These are phyloP conservation scores for Cremastobaeus sp. DNA, from an alignment of 2,888 invertebrate genomes.

Conservation along the genomic window DNA sequence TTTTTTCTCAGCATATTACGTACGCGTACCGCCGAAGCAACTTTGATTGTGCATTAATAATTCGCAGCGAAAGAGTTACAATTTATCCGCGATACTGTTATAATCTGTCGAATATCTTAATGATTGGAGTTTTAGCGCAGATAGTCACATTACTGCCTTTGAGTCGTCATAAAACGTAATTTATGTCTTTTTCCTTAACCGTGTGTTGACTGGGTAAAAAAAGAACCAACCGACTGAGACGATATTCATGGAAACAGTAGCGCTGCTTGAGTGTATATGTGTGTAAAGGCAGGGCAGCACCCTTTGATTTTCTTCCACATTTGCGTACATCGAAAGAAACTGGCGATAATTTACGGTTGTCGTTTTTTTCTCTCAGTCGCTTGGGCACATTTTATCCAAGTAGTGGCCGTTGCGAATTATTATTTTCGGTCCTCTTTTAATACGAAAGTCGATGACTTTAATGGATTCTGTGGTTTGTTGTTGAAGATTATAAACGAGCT, in stretches of 20 bases:
- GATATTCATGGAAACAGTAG: slow-evolving; percentile 51
- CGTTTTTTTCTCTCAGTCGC: slow-evolving; percentile 12
- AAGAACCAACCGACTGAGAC: slow-evolving; percentile 36
- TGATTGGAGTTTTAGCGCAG: slow-evolving; percentile 9
- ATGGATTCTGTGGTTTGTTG: slow-evolving; percentile 7
- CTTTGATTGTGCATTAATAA: slow-evolving; percentile 38
- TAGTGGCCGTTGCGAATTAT: slow-evolving; percentile 27
- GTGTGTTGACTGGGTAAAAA: slow-evolving; percentile 41
- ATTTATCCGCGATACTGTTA: slow-evolving; percentile 14
- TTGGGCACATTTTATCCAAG: slow-evolving; percentile 29
- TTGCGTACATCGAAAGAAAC: slow-evolving; percentile 30
- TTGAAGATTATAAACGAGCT: slow-evolving; percentile 21
- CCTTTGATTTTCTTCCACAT: slow-evolving; percentile 43
- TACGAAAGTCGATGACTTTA: slow-evolving; percentile 24
- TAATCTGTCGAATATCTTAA: slow-evolving; percentile 24
- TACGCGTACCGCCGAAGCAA: too few relatives aligned
- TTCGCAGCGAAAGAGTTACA: slow-evolving; percentile 14
- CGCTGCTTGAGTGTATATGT: slow-evolving; percentile 24
- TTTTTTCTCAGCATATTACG: slow-evolving; percentile 55
- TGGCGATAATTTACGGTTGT: slow-evolving; percentile 44
- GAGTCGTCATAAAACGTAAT: slow-evolving; percentile 44
- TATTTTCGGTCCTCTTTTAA: slow-evolving; percentile 30
- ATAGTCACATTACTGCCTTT: too few relatives aligned
- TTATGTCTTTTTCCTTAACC: slow-evolving; percentile 49
- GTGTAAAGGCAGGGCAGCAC: slow-evolving; percentile 47